These are phyloP conservation scores for Rhynchomys soricoides DNA, from an alignment of 2,113 vertebrate species.

Conservation along the genomic window DNA sequence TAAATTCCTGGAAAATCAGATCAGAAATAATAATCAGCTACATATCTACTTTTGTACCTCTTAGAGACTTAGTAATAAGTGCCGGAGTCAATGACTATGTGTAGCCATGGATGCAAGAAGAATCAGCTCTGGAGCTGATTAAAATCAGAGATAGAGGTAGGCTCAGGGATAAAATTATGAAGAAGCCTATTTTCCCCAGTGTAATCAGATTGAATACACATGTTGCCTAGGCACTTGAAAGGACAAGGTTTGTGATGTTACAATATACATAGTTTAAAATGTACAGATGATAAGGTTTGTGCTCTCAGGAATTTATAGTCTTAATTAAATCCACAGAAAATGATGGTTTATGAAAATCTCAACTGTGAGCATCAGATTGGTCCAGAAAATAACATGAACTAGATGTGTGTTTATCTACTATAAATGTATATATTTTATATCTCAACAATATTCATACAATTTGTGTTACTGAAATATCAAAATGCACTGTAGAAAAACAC, in stretches of 20 bases:
- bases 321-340: conserved; percentile 63
- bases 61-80: conserved; percentile 45
- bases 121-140: conserved; percentile 40
- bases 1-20: conserved; percentile 44
- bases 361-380: neutral
- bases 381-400: conserved; percentile 3
- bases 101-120: conserved; percentile 34
- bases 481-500: conserved; percentile 40
- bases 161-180: conserved; percentile 6
- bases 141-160: conserved; percentile 40
- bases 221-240: conserved; percentile 31
- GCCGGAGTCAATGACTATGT: neutral
- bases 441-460: neutral
- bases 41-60: conserved; percentile 43
- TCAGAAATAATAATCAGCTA: conserved; percentile 19
- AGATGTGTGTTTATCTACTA: conserved; percentile 5
- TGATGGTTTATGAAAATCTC: conserved; percentile 7
- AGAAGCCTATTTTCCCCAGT: conserved; percentile 35
- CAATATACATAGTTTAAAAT: conserved; percentile 30
- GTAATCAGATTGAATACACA: conserved; percentile 26
- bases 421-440: conserved; percentile 19
- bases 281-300: conserved; percentile 30
- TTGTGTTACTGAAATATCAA: conserved; percentile 32
- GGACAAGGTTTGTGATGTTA: neutral
- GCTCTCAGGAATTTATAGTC: conserved; percentile 42